Base-by-base conservation (phyloP, 2,797 vertebrate species). In the Heteromormyrus szaboi region DNA sequence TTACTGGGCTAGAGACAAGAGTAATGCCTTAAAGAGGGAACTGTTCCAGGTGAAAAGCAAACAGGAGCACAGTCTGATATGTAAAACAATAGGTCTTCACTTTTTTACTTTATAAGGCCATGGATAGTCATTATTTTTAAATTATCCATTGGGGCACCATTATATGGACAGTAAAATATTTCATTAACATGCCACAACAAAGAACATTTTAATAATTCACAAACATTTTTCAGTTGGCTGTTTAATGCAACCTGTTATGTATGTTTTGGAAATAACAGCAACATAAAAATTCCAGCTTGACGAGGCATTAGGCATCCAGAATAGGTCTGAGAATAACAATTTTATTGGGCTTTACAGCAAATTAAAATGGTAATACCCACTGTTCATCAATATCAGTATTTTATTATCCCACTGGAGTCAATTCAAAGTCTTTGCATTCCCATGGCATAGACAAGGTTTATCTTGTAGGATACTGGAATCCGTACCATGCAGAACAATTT, bases 121-220 rank as follows among this genome's bases (percentile, higher is more conserved):
- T 50, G 33, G 51, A 84, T 88, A 54, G 46, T 88, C 25, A 50
- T 85, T 59, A 88, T 54, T 89, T 79, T 54, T 50, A 51, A 72
- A 89, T 41, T 54, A 72, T 53, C 89, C 93, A 91, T 90, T 6
- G 50, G 91, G 91, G 93, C 92, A 91, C 89, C 89, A 91, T 94
- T 92, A 94, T 93, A 91, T 92, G 88, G 89, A 89, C 89, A 48
- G 90, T 94, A 94, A 94, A 94, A 92, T 90, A 68, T 48, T 88
- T 91, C 88, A 81, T 94, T 95, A 95, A 95, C 92, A 93, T 94
- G 93, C 91, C 95, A 94, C 91, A 93, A 93, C 93, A 95, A 94
- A 94, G 93, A 93, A 91, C 92, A 92, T 91, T 84, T 91, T 93
- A 94, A 95, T 94, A 91, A 65, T 68, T 53, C 37, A 84, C 51